Base-by-base conservation (phyloP, 2,113 vertebrate species). In the Corythornis vintsioides region DNA sequence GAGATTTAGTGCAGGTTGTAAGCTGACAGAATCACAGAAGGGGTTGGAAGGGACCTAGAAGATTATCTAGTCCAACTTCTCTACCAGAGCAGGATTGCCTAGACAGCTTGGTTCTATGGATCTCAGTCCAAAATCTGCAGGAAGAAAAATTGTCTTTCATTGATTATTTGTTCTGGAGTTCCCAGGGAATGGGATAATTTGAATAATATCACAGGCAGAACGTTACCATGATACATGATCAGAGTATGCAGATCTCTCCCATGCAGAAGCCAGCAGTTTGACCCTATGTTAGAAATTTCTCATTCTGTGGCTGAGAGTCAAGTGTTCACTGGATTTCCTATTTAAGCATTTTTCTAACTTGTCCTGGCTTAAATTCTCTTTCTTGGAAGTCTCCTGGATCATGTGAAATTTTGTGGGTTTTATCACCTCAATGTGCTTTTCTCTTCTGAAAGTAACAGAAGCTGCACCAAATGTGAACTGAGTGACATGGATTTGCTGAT, bases 171-270 rank as follows among this genome's bases (percentile, higher is more conserved):
- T 19, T 43, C n/a, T 85, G 43, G 43, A 56, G 17, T 43, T 79
- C 43, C 43, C 48, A 91, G 25, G 26, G 38, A 61, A 40, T 3
- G 47, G 52, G 63, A 47, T 28, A 45, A 47, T 3, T 1, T 3
- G 14, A 19, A 16, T 29, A 13, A 3, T 19, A 17, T 17, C 71
- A 15, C 15, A 15, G 55, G 45, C 42, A 93, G 80, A 50, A 78
- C 12, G 1, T 11, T 35, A 13, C 7, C 10, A n/a, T 7, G 13
- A 18, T 13, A 57, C 11, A 11, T 6, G 6, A 3, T 13, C 25
- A 35, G 42, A 16, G 11, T 45, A 10, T 6, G 10, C 14, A 0
- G 8, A 14, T 29, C 35, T 48, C 42, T 48, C 21, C n/a, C 29
- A 8, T 1, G 2, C 29, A 76, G 67, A 42, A 35, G 64, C 3